phyloP scores from a whole-genome alignment of 2,888 invertebrate species.

The Orthosia incerta region DNA sequence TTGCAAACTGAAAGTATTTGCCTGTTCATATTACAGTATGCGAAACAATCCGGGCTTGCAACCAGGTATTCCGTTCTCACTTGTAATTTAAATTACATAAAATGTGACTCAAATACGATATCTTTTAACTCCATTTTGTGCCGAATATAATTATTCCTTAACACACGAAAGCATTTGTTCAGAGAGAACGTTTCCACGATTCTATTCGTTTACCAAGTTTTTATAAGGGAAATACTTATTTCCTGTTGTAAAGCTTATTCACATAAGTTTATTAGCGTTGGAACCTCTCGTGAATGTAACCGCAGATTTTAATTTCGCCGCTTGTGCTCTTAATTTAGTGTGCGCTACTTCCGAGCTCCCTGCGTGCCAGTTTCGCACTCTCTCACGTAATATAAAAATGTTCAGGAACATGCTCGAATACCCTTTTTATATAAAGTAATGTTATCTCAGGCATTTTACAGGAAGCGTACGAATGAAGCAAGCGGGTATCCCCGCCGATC shows the following conservation, averaged over 20 bases:
- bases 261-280: conserved; percentile 80
- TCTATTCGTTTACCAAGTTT: conserved; percentile 48
- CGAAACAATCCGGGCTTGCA: conserved; percentile 18
- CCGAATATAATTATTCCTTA: conserved; percentile 29
- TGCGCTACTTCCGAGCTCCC: conserved; percentile 69
- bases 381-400: conserved; percentile 52
- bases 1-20: conserved; percentile 21
- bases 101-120: conserved; percentile 22
- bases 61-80: neutral
- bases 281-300: conserved; percentile 76
- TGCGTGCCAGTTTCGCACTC: conserved; percentile 55
- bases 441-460: conserved; percentile 34
- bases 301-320: conserved; percentile 83
- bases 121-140: conserved; percentile 37
- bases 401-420: conserved; percentile 39
- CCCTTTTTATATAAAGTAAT: conserved; percentile 38
- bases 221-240: conserved; percentile 62
- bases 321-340: conserved; percentile 81
- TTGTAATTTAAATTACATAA: conserved; percentile 33
- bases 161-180: conserved; percentile 42
- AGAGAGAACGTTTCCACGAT: conserved; percentile 26
- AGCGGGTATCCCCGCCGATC: conserved; percentile 18
- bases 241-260: conserved; percentile 70
- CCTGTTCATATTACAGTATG: conserved; percentile 5
- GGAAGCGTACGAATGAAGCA: conserved; percentile 7